These are phyloP conservation scores for Papilio polytes DNA, from an alignment of 1,140 invertebrate genomes.

Conservation along the genomic window DNA sequence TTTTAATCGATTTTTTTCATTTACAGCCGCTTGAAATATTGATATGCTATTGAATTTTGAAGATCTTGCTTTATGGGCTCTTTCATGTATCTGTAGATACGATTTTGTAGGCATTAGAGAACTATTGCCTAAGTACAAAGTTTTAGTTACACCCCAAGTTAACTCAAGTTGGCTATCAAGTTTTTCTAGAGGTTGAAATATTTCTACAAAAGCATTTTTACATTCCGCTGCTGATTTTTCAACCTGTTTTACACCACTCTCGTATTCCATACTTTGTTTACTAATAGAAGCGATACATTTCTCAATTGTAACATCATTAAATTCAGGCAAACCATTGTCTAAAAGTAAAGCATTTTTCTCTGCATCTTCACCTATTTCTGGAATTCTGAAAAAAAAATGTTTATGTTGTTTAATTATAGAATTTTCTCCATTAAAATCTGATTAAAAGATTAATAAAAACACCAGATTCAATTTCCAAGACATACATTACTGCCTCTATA, in stretches of 20 bases:
- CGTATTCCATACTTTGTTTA: constrained; percentile 92
- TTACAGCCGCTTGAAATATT: constrained; percentile 88
- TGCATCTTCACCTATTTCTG: constrained; percentile 94
- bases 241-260: constrained; percentile 88
- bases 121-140: constrained; percentile 91
- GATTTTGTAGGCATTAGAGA: constrained; percentile 91
- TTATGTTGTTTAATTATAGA: constrained; percentile 9
- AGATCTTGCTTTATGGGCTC: constrained; percentile 87
- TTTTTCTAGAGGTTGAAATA: constrained; percentile 92
- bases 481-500: background rate
- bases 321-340: constrained; percentile 90
- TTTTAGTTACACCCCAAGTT: constrained; percentile 94
- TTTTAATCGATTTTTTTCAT: constrained; percentile 83
- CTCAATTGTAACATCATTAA: constrained; percentile 91
- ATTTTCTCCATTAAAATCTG: background rate
- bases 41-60: constrained; percentile 87
- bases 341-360: constrained; percentile 90
- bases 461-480: background rate
- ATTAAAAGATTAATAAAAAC: background rate
- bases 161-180: constrained; percentile 89
- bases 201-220: constrained; percentile 87
- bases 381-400: constrained; percentile 86
- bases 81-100: constrained; percentile 90
- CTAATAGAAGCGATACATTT: constrained; percentile 92
- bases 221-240: constrained; percentile 84